Evolutionary conservation across 1,140 invertebrate species (phyloP).

Genomic region (Caerostris extrusa): DNA sequence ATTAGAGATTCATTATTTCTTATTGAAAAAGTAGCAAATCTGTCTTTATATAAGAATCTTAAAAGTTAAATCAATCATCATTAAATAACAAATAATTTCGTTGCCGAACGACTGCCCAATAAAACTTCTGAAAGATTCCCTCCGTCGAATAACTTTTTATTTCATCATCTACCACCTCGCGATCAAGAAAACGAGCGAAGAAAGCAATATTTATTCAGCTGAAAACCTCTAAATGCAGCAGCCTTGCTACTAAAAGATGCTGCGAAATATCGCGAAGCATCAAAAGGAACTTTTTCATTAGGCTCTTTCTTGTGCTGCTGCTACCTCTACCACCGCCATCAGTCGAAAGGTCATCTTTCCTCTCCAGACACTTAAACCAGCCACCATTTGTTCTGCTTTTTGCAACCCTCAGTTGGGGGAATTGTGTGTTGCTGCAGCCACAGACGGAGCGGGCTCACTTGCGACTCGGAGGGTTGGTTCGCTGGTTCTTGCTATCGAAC

Average conservation of each 20-base stretch:
- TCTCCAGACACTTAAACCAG: not conserved
- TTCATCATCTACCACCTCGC: not conserved
- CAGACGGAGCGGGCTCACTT: not conserved
- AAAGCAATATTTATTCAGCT: conserved; percentile 16
- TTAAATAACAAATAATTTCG: too few species aligned
- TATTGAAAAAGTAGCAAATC: too few species aligned
- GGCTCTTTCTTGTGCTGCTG: not conserved
- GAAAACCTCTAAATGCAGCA: not conserved
- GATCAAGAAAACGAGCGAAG: not conserved
- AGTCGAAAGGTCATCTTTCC: conserved; percentile 31
- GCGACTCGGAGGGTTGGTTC: not conserved
- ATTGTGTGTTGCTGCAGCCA: not conserved
- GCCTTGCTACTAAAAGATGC: not conserved
- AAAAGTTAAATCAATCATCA: too few species aligned
- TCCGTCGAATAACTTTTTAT: too few species aligned
- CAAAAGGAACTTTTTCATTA: conserved; percentile 28
- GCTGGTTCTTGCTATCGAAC: conserved; percentile 8
- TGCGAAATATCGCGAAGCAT: not conserved
- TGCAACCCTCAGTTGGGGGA: not conserved
- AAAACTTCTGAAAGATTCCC: too few species aligned
- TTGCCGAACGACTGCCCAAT: too few species aligned
- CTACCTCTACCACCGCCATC: conserved; percentile 13
- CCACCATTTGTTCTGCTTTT: conserved; percentile 10
- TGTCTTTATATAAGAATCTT: too few species aligned
- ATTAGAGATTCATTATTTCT: too few species aligned